Conservation (phyloP, 2,113 vertebrate genomes). For the Nycticryphes semicollaris region DNA sequence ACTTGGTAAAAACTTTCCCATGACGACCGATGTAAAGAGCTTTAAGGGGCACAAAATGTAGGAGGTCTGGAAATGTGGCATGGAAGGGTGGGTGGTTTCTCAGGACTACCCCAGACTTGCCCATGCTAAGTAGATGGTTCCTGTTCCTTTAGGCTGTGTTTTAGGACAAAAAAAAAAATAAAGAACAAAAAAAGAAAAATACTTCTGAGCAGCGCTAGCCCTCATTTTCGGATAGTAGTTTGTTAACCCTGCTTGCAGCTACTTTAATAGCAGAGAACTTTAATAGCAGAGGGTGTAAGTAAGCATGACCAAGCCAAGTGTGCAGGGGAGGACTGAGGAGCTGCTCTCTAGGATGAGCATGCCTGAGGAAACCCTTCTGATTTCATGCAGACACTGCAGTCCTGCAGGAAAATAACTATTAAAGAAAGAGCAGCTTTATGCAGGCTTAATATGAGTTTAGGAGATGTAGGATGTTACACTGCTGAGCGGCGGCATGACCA, state of each 20-base stretch:
- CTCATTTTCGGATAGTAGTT: fast-evolving
- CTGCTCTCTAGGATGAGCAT: background rate
- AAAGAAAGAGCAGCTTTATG: too few relatives aligned
- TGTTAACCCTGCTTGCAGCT: background rate
- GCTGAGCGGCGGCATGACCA: fast-evolving
- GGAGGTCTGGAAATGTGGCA: background rate
- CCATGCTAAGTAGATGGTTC: background rate
- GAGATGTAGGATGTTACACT: background rate
- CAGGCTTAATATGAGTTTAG: background rate
- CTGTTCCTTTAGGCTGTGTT: background rate
- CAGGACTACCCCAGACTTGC: background rate
- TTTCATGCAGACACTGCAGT: background rate
- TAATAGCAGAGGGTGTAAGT: fast-evolving
- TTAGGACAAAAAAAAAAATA: background rate
- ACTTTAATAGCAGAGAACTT: background rate
- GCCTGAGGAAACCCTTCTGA: background rate
- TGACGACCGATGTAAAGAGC: fast-evolving
- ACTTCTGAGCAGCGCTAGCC: background rate
- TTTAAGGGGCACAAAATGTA: background rate
- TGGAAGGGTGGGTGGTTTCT: background rate
- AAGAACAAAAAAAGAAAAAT: background rate
- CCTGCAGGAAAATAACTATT: background rate
- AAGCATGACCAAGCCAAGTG: background rate
- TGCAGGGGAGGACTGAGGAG: background rate
- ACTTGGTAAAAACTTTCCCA: background rate